A percentile compares a stretch with the other conserved stretches of the same genome.
Conservation (phyloP, 1,140 invertebrate genomes). For the Berghia stephanieae region DNA sequence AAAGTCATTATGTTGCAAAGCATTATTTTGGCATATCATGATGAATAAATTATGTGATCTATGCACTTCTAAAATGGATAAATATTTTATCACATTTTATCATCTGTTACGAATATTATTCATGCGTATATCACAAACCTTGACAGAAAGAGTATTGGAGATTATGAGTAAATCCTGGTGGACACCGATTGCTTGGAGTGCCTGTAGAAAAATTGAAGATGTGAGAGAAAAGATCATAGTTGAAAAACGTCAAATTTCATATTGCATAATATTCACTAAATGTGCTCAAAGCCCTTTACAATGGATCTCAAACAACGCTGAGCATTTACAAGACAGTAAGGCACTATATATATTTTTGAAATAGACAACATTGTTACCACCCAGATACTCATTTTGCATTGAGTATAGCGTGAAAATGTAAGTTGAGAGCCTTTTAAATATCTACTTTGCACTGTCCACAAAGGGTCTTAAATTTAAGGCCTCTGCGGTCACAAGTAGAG, state of each 20-base stretch:
- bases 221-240: neutral
- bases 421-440: no score
- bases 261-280: neutral
- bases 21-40: neutral
- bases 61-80: neutral
- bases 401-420: neutral
- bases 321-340: no score
- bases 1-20: neutral
- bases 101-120: neutral
- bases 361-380: no score
- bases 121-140: constrained; percentile 48
- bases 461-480: no score
- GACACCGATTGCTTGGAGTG: constrained; percentile 62
- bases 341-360: no score
- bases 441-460: no score
- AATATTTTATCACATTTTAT: neutral
- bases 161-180: constrained; percentile 63
- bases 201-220: constrained; percentile 39
- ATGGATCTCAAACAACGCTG: neutral
- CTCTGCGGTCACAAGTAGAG: no score
- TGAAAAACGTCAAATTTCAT: neutral
- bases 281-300: neutral
- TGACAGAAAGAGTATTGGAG: constrained; percentile 58
- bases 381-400: neutral
- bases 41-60: neutral